A percentile compares a stretch with the other conserved stretches of the same genome.
These are phyloP conservation scores for Lampris incognitus DNA, from an alignment of 2,113 vertebrate genomes.

Conservation along the genomic window DNA sequence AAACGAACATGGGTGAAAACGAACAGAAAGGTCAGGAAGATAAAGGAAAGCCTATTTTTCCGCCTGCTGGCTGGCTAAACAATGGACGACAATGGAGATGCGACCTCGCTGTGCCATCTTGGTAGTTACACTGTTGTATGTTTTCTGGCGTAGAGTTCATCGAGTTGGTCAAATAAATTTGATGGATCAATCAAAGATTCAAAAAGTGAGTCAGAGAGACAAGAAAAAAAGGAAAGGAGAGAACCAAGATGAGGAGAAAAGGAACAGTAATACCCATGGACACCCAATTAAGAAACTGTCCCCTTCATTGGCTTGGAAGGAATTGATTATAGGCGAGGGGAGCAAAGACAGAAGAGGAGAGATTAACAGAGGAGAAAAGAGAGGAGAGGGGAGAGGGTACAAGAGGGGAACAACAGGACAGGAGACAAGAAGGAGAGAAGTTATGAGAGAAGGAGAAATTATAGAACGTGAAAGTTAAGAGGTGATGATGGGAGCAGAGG, in stretches of 20 bases:
- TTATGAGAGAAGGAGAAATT: too few relatives aligned
- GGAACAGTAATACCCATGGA: background rate
- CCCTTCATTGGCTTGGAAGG: constrained; percentile 12
- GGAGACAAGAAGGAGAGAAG: too few relatives aligned
- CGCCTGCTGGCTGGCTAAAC: constrained; percentile 46
- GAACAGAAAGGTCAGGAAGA: constrained; percentile 42
- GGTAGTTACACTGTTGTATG: background rate
- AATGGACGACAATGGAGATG: constrained; percentile 37
- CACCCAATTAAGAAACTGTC: constrained; percentile 12
- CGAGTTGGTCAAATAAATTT: background rate
- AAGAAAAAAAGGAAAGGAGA: constrained; percentile 8
- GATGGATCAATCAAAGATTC: background rate
- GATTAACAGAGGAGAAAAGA: background rate
- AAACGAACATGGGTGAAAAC: constrained; percentile 41
- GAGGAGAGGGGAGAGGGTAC: background rate
- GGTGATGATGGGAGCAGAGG: background rate
- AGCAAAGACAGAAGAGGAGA: constrained; percentile 1
- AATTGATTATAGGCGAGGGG: constrained; percentile 26
- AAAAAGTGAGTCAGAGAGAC: background rate
- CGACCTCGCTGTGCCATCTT: background rate
- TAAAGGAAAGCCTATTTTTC: constrained; percentile 21
- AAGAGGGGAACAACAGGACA: too few relatives aligned
- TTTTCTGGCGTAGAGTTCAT: background rate
- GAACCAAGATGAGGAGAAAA: constrained; percentile 1
- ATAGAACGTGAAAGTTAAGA: background rate